Evolutionary conservation across 2,797 vertebrate species (phyloP).

Genomic region (Microhierax caerulescens): DNA sequence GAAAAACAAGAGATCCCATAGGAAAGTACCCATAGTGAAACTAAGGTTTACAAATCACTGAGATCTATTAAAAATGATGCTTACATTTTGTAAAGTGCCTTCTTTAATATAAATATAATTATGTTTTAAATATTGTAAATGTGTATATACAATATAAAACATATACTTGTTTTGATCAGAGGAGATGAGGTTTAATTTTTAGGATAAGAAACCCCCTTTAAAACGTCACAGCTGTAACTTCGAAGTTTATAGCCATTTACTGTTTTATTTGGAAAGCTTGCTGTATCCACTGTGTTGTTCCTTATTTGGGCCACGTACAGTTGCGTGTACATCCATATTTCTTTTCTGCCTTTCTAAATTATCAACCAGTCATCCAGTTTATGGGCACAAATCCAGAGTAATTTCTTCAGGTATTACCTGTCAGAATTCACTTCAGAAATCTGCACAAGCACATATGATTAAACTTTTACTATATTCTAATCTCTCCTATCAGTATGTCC

Average conservation of each 20-base stretch:
- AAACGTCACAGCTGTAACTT: neutral
- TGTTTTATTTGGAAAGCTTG: neutral
- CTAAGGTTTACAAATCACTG: conserved; percentile 70
- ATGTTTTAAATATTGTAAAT: conserved; percentile 67
- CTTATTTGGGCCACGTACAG: neutral
- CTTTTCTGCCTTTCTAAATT: neutral
- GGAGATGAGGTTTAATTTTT: conserved; percentile 2
- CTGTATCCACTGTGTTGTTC: neutral
- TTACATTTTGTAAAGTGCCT: conserved; percentile 69
- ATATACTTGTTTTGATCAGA: conserved; percentile 42
- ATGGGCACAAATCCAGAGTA: neutral
- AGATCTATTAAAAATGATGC: conserved; percentile 66
- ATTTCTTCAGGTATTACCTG: neutral
- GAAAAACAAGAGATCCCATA: conserved; percentile 76
- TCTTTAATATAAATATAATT: conserved; percentile 74
- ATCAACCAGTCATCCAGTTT: neutral
- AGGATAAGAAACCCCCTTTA: neutral
- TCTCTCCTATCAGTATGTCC: neutral
- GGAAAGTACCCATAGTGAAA: conserved; percentile 70
- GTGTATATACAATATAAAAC: conserved; percentile 55
- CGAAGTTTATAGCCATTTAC: neutral
- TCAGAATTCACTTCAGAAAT: neutral
- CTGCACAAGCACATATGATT: neutral
- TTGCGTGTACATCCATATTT: neutral
- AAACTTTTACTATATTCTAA: neutral